These are phyloP conservation scores for Ennomos erosarius DNA, from an alignment of 2,888 invertebrate genomes.

Conservation along the genomic window DNA sequence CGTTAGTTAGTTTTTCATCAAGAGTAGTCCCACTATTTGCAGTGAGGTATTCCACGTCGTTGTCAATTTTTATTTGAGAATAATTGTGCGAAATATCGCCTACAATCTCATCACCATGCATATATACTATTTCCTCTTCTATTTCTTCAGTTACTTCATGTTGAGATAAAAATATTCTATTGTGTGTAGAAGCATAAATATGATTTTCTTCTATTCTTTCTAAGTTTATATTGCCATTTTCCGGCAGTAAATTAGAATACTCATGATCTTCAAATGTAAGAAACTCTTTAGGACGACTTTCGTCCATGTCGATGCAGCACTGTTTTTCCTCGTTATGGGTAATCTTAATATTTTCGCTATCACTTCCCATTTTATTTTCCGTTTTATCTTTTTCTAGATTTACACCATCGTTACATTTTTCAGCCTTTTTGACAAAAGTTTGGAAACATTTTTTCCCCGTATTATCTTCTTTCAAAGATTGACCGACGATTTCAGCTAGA, in stretches of 20 bases:
- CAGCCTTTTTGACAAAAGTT: background rate
- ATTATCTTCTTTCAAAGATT: background rate
- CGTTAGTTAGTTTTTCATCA: background rate
- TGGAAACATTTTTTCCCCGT: background rate
- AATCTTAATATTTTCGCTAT: background rate
- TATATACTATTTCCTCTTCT: conserved; percentile 27
- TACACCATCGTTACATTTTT: background rate
- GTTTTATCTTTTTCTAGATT: background rate
- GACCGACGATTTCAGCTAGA: conserved; percentile 10
- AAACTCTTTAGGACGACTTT: background rate
- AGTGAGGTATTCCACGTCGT: background rate
- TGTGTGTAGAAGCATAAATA: conserved; percentile 13
- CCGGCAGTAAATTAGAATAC: background rate
- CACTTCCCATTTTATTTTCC: background rate
- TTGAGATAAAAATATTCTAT: conserved; percentile 19
- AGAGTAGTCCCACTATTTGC: background rate
- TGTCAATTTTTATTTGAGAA: background rate
- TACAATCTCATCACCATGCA: conserved; percentile 23
- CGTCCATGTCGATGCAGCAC: background rate
- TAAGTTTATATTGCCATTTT: background rate
- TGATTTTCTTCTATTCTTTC: conserved; percentile 6
- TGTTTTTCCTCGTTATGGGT: background rate
- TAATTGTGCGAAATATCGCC: conserved; percentile 7
- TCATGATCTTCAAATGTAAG: conserved; percentile 4
- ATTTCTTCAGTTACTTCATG: conserved; percentile 11